A percentile compares a stretch with the other conserved stretches of the same genome.
Conservation (phyloP, 2,113 vertebrate species). For the Plecturocebus donacophilus region DNA sequence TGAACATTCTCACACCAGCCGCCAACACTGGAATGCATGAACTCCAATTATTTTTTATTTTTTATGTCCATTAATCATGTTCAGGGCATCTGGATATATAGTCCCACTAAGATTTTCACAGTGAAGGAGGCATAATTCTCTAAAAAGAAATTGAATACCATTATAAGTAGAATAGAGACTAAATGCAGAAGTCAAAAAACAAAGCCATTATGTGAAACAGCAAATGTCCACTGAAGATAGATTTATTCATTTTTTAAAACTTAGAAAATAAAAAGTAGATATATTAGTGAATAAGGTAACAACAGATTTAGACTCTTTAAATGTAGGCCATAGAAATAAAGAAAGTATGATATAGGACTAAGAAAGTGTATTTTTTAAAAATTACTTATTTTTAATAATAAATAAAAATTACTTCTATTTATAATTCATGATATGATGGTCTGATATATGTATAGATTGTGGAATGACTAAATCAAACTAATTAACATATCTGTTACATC, state of each 20-base stretch:
- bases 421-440: too few species aligned
- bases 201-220: neutral
- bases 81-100: neutral
- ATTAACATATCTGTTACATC: neutral
- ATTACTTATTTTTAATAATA: neutral
- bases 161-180: neutral
- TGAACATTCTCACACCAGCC: neutral
- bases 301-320: neutral
- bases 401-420: neutral
- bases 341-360: neutral
- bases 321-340: neutral
- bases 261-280: neutral
- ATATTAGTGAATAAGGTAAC: neutral
- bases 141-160: neutral
- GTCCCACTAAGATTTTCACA: neutral
- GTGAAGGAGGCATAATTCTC: neutral
- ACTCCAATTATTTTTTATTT: neutral
- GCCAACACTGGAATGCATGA: too few species aligned
- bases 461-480: neutral
- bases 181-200: neutral
- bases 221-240: neutral
- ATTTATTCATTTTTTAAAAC: neutral
- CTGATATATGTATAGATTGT: neutral
- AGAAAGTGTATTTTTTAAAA: neutral
- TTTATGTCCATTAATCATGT: neutral